phyloP scores from a whole-genome alignment of 1,140 invertebrate genomes.

The Pseudoatta argentina region DNA sequence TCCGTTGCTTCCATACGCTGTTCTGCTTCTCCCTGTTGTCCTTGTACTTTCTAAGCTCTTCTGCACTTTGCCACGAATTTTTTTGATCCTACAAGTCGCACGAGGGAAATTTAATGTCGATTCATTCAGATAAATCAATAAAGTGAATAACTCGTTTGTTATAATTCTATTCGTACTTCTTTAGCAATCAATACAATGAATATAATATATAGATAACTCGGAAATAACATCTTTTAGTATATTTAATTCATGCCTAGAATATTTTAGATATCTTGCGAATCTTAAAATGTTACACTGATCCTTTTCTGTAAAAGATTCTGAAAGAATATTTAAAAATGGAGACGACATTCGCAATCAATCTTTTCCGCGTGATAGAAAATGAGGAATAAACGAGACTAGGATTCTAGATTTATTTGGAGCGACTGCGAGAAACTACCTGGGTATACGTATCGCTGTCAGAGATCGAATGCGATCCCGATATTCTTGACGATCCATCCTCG shows the following conservation, averaged over 20 bases:
- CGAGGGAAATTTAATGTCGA: neutral
- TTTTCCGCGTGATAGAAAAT: neutral
- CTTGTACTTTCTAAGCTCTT: constrained; percentile 90
- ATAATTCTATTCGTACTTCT: neutral
- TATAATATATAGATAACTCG: neutral
- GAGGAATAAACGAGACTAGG: neutral
- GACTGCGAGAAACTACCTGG: constrained; percentile 86
- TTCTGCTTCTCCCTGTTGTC: constrained; percentile 88
- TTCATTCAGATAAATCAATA: neutral
- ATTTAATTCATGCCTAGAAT: neutral
- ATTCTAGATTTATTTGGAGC: neutral
- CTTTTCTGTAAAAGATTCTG: neutral
- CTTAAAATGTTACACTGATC: neutral
- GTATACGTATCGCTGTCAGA: constrained; percentile 90
- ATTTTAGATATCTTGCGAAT: neutral
- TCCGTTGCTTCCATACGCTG: constrained; percentile 82
- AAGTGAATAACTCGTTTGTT: neutral
- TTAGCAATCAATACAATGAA: neutral
- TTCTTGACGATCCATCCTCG: constrained; percentile 88
- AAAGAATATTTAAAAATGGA: constrained; percentile 34
- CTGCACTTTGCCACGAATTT: constrained; percentile 90
- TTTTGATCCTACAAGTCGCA: constrained; percentile 87
- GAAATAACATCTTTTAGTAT: neutral
- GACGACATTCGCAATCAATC: neutral
- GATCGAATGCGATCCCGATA: constrained; percentile 88